Conservation (phyloP, 1,140 invertebrate species). For the Chrysoperla carnea region DNA sequence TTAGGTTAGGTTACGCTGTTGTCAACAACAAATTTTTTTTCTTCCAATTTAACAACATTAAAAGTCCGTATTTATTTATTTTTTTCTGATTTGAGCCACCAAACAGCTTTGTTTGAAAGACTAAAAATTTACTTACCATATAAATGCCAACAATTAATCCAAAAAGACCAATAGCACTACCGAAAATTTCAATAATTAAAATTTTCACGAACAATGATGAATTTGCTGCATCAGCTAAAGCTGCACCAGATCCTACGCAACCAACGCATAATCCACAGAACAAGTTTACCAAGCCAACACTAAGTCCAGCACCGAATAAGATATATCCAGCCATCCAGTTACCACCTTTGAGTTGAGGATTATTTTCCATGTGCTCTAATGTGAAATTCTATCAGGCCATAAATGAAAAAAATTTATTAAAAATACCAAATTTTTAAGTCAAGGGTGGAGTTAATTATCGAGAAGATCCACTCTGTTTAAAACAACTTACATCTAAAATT, state of each 20-base stretch:
- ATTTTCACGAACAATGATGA: conserved; percentile 80
- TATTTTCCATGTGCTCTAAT: conserved; percentile 2
- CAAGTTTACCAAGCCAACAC: conserved; percentile 72
- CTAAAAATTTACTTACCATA: conserved; percentile 25
- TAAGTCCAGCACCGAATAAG: conserved; percentile 73
- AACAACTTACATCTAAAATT: conserved; percentile 27
- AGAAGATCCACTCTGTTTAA: no score
- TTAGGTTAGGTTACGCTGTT: no score
- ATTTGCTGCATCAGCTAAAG: conserved; percentile 78
- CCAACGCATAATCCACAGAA: conserved; percentile 79
- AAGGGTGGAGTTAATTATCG: no score
- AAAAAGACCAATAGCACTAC: conserved; percentile 82
- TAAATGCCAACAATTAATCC: conserved; percentile 82
- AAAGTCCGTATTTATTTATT: no score
- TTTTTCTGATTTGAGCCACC: no score
- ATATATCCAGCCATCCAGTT: conserved; percentile 52
- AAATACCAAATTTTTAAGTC: no score
- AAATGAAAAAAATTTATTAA: no score
- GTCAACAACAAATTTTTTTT: no score
- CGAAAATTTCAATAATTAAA: conserved; percentile 86
- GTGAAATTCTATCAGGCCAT: conserved; percentile 14
- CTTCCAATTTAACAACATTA: no score
- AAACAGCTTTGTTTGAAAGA: background rate
- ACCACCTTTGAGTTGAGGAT: conserved; percentile 10
- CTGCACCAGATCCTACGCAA: conserved; percentile 75